Base-by-base conservation (phyloP, 2,888 invertebrate species). In the Lysandra coridon region DNA sequence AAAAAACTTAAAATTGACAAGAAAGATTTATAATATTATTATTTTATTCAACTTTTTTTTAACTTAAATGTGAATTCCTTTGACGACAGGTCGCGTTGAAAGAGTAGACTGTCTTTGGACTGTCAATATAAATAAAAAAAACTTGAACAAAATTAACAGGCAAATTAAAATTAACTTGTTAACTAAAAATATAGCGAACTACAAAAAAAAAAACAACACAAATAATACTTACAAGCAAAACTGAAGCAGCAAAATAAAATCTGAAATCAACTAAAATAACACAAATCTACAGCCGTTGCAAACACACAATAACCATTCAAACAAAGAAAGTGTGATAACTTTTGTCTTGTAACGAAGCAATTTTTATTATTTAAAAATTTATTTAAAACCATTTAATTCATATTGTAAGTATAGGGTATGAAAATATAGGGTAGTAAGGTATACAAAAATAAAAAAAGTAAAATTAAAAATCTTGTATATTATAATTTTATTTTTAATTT, bases 221-320 rank as follows among this genome's bases (percentile, higher is more conserved):
- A 86, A 83, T 82, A 83, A 86, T 90, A 90, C 90, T 89, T 86
- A 90, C 90, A 90, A 88, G 88, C 88, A 85, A 88, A 87, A 87
- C 87, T 80, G 79, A 80, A 85, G 74, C 79, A 80, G 79, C 80
- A 30, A 75, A 75, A 76, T 14, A 49, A 76, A 76, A 76, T 76
- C 76, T 76, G 53, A 17, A 76, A 76, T 37, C n/a, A 76, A 76
- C 76, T 76, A 53, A 76, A 75, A 49, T 44, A 75, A 76, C 30
- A 76, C 75, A 76, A 33, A 30, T 53, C 76, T 76, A 53, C 73
- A 76, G 33, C 76, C 23, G 30, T 53, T 30, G 76, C 76, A 57
- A 33, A 17, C 4, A 14, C 53, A 53, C 76, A 76, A 53, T 57
- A 76, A 40, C 10, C 1, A 74, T 44, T 10, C 5, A 74, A 74